Evolutionary conservation across 2,797 vertebrate species (phyloP).

Genomic region (Craterocephalus amniculus): DNA sequence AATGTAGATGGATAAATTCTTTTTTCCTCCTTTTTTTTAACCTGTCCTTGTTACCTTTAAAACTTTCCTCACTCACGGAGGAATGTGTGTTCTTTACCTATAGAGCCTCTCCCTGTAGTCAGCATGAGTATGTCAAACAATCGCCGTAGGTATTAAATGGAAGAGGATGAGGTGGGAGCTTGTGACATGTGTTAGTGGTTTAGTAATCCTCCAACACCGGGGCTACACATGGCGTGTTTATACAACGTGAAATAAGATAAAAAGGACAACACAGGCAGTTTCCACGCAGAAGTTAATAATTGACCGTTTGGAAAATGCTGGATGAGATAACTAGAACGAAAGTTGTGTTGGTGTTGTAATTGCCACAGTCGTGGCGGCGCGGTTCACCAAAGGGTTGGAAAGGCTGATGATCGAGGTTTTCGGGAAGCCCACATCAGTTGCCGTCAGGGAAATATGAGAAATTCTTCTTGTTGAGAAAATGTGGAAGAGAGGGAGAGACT

Average conservation of each 20-base stretch:
- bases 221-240: conserved; percentile 38
- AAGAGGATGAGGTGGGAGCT: conserved; percentile 8
- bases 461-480: conserved; percentile 33
- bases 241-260: conserved; percentile 34
- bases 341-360: conserved; percentile 51
- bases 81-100: conserved; percentile 30
- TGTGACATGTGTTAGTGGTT: conserved; percentile 29
- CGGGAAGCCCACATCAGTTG: conserved; percentile 46
- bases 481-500: conserved; percentile 2
- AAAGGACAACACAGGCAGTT: conserved; percentile 36
- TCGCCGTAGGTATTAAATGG: conserved; percentile 22
- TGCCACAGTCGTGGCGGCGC: conserved; percentile 46
- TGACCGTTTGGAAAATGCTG: conserved; percentile 42
- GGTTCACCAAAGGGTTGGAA: conserved; percentile 54
- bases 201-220: conserved; percentile 26
- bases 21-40: not conserved
- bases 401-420: conserved; percentile 63
- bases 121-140: conserved; percentile 29
- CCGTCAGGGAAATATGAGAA: conserved; percentile 44
- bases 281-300: conserved; percentile 54
- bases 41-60: conserved; percentile 20
- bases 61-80: conserved; percentile 22
- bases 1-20: conserved; percentile 38
- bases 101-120: conserved; percentile 27
- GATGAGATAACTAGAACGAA: conserved; percentile 37